Base-by-base conservation (phyloP, 2,113 vertebrate species). In the Onychostoma macrolepis region DNA sequence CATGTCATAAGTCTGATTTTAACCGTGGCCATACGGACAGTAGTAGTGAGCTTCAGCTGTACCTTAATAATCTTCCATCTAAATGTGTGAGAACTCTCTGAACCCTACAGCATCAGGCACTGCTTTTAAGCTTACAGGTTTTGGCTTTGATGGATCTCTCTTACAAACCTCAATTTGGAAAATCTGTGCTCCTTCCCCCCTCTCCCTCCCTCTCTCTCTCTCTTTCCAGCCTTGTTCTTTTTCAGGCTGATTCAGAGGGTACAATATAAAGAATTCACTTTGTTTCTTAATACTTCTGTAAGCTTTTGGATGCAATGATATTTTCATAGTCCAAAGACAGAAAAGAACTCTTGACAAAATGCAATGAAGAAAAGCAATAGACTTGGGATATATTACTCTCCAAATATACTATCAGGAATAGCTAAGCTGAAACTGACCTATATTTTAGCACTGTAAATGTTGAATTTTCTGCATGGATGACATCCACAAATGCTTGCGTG, bases 101-200 rank as follows among this genome's bases (percentile, higher is more conserved):
- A 83, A 83, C 76, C 45, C 75, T 74, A 74, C 58, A 45, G 81
- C 81, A 88, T 86, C 83, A 67, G 86, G 80, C 80, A 79, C 50
- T 63, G 77, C 86, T 84, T 88, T 67, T 86, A 84, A 85, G 87
- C 65, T 75, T 50, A 85, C 72, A 85, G 77, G 82, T 88, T 89
- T 85, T 83, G 67, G 67, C 84, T 87, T 86, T 89, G 90, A 92
- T 91, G 88, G 88, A 87, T 89, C 80, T 88, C 38, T 76, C 83
- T 81, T 86, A 58, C 77, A 85, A 88, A 65, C 86, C 65, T 84
- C 67, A 67, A 87, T 90, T 90, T 83, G 87, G 80, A 88, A 77
- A 89, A 86, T 45, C 69, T 76, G 50, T 61, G 61, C 80, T 83
- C 56, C 38, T 56, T 48, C 63, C 38, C 26, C 69, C 36, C 26